Evolutionary conservation across 2,113 vertebrate genomes (phyloP).

Genomic region (Sturnus vulgaris): DNA sequence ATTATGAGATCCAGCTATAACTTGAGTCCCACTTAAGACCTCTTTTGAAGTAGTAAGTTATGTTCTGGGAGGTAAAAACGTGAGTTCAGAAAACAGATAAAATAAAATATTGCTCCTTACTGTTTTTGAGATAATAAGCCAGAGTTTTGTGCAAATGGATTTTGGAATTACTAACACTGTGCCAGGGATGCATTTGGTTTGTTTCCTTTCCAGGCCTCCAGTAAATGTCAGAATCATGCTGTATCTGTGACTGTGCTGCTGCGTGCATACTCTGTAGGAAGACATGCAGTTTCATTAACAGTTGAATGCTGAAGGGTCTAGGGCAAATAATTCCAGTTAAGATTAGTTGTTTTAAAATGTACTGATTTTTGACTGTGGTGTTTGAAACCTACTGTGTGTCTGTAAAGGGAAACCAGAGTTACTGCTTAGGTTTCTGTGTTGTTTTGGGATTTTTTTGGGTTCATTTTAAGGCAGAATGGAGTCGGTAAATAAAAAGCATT

Average conservation of each 20-base stretch:
- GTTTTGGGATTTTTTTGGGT: too few species aligned
- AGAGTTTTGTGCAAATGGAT: not conserved
- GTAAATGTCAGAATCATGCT: conserved; percentile 11
- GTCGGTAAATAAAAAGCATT: not conserved
- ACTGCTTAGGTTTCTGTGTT: not conserved
- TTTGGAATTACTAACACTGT: not conserved
- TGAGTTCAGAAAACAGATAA: not conserved
- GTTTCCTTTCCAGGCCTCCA: not conserved
- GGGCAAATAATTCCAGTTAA: not conserved
- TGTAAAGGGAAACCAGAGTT: not conserved
- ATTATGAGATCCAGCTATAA: not conserved
- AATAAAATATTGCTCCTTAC: not conserved
- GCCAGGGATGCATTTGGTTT: not conserved
- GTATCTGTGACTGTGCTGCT: not conserved
- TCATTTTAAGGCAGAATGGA: not conserved
- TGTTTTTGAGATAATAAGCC: not conserved
- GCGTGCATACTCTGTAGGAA: not conserved
- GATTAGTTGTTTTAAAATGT: not conserved
- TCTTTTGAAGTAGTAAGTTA: not conserved
- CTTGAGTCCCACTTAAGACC: not conserved
- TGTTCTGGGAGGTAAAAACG: not conserved
- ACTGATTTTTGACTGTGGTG: not conserved
- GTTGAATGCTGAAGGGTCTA: not conserved
- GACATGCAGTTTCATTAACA: not conserved
- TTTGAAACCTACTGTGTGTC: not conserved